A percentile compares a stretch with the other conserved stretches of the same genome.
phyloP scores from a whole-genome alignment of 2,888 invertebrate genomes.

The Drosophila pseudotalamancana region DNA sequence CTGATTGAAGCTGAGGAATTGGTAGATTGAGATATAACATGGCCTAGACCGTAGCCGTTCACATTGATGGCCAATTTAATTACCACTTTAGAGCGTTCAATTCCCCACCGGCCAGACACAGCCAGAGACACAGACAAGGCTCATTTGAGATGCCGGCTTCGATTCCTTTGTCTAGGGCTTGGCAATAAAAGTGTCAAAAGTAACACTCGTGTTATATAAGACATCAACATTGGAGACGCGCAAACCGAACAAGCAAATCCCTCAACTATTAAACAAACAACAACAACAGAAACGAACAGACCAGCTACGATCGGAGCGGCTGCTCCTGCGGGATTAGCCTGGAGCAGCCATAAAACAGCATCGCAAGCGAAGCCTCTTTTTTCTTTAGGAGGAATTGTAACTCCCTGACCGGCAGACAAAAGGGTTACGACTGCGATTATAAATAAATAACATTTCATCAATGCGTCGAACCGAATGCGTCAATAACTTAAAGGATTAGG shows the following conservation, averaged over 20 bases:
- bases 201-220: slow-evolving; percentile 78
- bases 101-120: slow-evolving; percentile 49
- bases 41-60: slow-evolving; percentile 41
- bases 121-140: slow-evolving; percentile 9
- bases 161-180: slow-evolving; percentile 54
- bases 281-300: slow-evolving; percentile 12
- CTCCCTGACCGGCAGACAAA: slow-evolving; percentile 47
- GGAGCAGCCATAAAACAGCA: slow-evolving; percentile 58
- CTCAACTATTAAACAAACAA: slow-evolving; percentile 67
- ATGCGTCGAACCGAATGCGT: slow-evolving; percentile 54
- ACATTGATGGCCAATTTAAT: slow-evolving; percentile 73
- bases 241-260: slow-evolving; percentile 55
- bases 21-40: slow-evolving; percentile 68
- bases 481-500: slow-evolving; percentile 79
- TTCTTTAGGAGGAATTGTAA: slow-evolving; percentile 6
- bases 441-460: slow-evolving; percentile 80
- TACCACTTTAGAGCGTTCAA: slow-evolving; percentile 73
- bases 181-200: slow-evolving; percentile 80
- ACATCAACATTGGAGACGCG: slow-evolving; percentile 59
- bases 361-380: slow-evolving; percentile 20
- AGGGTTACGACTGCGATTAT: slow-evolving; percentile 62
- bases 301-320: slow-evolving; percentile 34
- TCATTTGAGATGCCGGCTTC: slow-evolving; percentile 25
- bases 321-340: slow-evolving; percentile 71
- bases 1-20: slow-evolving; percentile 25